phyloP scores from a whole-genome alignment of 2,797 vertebrate genomes.

The Poeciliopsis paucimaculata region DNA sequence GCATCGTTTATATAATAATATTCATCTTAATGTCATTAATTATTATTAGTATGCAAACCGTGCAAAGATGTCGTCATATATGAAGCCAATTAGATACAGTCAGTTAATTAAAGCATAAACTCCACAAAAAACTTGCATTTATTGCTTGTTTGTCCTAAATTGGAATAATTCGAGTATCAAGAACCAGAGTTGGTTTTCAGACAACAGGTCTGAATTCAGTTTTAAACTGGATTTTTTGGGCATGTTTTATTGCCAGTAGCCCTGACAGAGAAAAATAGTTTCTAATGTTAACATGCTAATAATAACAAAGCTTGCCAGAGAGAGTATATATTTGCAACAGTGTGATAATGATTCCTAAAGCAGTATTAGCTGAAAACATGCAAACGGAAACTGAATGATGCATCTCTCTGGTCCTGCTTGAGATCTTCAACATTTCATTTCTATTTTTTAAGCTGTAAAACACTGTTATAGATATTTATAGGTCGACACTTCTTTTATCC shows the following conservation, averaged over 20 bases:
- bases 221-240: not conserved
- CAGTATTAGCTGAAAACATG: not conserved
- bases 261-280: not conserved
- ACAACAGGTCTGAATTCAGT: not conserved
- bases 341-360: too few species aligned
- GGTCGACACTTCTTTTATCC: not conserved
- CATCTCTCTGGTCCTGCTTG: not conserved
- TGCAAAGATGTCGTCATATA: not conserved
- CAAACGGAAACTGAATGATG: not conserved
- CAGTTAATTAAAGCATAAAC: not conserved
- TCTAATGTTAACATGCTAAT: not conserved
- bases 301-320: not conserved
- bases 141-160: not conserved
- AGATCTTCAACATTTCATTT: not conserved
- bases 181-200: constrained; percentile 3
- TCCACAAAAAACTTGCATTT: not conserved
- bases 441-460: not conserved
- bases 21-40: not conserved
- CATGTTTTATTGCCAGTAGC: not conserved
- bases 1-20: not conserved
- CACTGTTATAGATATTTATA: not conserved
- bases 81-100: not conserved
- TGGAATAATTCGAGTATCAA: not conserved
- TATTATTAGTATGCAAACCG: not conserved
- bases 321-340: not conserved